phyloP scores from a whole-genome alignment of 2,888 invertebrate genomes.

The Neoascia interrupta region DNA sequence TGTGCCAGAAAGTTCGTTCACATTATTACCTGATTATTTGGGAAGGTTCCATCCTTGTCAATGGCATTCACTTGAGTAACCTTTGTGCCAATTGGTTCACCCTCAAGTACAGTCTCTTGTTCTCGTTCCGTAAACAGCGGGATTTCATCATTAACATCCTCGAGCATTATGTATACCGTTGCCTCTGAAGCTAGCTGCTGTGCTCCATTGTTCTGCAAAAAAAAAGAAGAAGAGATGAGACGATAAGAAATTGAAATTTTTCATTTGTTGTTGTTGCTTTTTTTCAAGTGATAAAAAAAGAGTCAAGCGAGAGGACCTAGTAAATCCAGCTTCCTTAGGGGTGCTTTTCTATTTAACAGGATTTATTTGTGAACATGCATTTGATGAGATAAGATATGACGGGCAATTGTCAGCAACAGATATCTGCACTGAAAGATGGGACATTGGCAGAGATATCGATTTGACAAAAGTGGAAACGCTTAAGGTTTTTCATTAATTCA shows the following conservation, averaged over 20 bases:
- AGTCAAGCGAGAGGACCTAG: no score
- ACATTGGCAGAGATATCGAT: no score
- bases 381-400: no score
- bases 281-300: no score
- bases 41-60: slow-evolving; percentile 96
- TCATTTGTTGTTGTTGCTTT: not conserved
- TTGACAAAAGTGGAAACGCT: no score
- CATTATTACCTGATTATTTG: slow-evolving; percentile 90
- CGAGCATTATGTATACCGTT: slow-evolving; percentile 94
- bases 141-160: slow-evolving; percentile 98
- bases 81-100: slow-evolving; percentile 96
- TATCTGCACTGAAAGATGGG: no score
- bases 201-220: slow-evolving; percentile 92
- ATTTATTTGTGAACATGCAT: not conserved
- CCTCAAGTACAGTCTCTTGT: slow-evolving; percentile 96
- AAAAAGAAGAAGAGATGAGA: not conserved
- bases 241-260: slow-evolving; percentile 29
- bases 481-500: no score
- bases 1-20: not conserved
- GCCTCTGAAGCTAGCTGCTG: slow-evolving; percentile 97
- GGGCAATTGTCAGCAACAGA: no score
- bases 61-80: slow-evolving; percentile 98
- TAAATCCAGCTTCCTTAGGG: no score
- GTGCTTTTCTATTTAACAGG: not conserved
- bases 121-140: slow-evolving; percentile 97